Evolutionary conservation across 2,888 invertebrate species (phyloP).

Genomic region (Epiblema foenella): DNA sequence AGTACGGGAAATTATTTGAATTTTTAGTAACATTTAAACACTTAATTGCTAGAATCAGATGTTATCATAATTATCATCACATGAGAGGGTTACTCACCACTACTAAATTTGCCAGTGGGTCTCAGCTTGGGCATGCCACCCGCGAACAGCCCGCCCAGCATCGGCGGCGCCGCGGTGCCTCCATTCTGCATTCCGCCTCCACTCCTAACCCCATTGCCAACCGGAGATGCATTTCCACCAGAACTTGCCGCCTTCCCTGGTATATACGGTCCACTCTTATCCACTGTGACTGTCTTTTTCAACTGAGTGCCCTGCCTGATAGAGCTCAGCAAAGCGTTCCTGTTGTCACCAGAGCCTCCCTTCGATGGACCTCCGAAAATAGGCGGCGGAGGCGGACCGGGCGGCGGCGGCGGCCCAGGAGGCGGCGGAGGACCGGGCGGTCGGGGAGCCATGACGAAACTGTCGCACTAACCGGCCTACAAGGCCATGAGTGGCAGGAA

Average conservation of each 20-base stretch:
- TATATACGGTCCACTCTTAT: slow-evolving; percentile 93
- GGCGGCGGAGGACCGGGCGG: slow-evolving; percentile 88
- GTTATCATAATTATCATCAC: neutral
- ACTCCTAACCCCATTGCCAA: slow-evolving; percentile 68
- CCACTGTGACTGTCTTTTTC: slow-evolving; percentile 95
- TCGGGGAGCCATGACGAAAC: slow-evolving; percentile 69
- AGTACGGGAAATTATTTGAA: too few species aligned
- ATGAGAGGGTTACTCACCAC: slow-evolving; percentile 53
- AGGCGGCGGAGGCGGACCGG: slow-evolving; percentile 85
- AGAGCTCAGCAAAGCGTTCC: slow-evolving; percentile 90
- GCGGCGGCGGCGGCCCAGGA: slow-evolving; percentile 88
- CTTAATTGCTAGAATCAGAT: neutral
- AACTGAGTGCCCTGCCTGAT: slow-evolving; percentile 93
- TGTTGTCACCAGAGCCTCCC: slow-evolving; percentile 82
- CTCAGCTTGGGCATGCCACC: slow-evolving; percentile 93
- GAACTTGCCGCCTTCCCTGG: slow-evolving; percentile 85
- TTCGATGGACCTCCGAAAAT: slow-evolving; percentile 76
- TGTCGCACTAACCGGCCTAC: slow-evolving; percentile 50
- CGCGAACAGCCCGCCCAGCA: slow-evolving; percentile 90
- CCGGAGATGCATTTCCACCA: slow-evolving; percentile 59
- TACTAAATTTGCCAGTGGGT: slow-evolving; percentile 86
- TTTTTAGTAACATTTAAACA: neutral
- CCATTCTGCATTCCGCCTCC: slow-evolving; percentile 71
- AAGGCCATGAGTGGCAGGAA: slow-evolving; percentile 59
- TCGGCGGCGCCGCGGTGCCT: slow-evolving; percentile 66